These are phyloP conservation scores for Drosophila nikananu DNA, from an alignment of 1,140 invertebrate genomes.

Conservation along the genomic window DNA sequence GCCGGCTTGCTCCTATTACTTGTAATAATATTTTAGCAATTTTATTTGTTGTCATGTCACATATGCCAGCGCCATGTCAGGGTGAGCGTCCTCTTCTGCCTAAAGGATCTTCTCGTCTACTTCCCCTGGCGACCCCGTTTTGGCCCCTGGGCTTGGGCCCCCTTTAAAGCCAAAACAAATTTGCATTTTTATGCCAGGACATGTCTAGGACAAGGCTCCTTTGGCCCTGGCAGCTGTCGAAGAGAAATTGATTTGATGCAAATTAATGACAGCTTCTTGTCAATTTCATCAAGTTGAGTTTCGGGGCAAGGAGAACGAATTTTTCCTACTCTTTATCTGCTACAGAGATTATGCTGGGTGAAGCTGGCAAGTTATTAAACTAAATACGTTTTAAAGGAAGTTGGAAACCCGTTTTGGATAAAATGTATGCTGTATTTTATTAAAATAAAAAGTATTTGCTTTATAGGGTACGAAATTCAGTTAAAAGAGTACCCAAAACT, in stretches of 20 bases:
- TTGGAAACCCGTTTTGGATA: neutral
- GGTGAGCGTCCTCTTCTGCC: conserved; percentile 12
- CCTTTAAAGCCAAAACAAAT: conserved; percentile 63
- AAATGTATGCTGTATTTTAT: too few relatives aligned
- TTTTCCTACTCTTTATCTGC: conserved; percentile 35
- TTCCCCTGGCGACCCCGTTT: neutral
- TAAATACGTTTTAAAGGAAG: neutral
- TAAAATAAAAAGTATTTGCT: neutral
- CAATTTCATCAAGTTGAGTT: conserved; percentile 61
- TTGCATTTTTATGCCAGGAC: conserved; percentile 78
- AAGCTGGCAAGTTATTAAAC: neutral
- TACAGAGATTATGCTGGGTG: neutral
- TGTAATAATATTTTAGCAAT: conserved; percentile 83
- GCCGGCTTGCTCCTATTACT: conserved; percentile 71
- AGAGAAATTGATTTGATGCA: conserved; percentile 82
- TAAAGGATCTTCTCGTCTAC: conserved; percentile 1
- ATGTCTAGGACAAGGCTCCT: conserved; percentile 43
- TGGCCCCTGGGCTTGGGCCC: neutral
- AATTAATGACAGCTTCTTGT: conserved; percentile 84
- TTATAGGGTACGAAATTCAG: rapidly evolving
- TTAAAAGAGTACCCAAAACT: conserved; percentile 12
- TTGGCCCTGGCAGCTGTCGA: conserved; percentile 64
- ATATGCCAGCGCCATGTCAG: conserved; percentile 66
- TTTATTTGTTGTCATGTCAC: conserved; percentile 79
- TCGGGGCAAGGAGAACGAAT: conserved; percentile 34